Evolutionary conservation across 2,797 vertebrate genomes (phyloP), one percentile per base, ranked within the genome.

Genomic region (Sebastes iracundus): DNA sequence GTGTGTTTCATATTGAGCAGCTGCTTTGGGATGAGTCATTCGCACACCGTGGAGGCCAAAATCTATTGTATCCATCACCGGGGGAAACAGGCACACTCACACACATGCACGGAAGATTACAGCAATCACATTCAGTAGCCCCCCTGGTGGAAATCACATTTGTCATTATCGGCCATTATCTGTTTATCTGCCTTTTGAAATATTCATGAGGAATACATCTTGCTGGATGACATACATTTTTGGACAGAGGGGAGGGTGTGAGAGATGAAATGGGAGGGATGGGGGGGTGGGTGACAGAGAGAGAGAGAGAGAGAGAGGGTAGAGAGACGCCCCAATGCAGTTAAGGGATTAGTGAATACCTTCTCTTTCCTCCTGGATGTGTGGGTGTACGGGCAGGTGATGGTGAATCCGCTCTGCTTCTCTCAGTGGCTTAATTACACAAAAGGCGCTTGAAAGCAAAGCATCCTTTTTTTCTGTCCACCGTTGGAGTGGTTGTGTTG

Each of bases 381-480:
- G 90, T 91, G 82, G 77, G 93, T 90, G 90, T 87, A 83, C 70
- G 14, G 64, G 82, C 90, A 86, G 90, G 89, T 87, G 84, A 90
- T 72, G 83, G 82, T 77, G 81, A 89, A 87, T 78, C 87, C 85
- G 81, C 70, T 72, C 67, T 85, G 88, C 89, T 42, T 42, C 89
- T 90, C 91, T 92, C 92, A 77, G 93, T 71, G 90, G 87, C 90
- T 94, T 96, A 95, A 96, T 97, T 96, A 95, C 91, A 84, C 93
- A 89, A 72, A 93, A 94, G 73, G 75, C 63, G 32, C 35, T 38
- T 62, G 49, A 77, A 72, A 75, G 58, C 69, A 79, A 52, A 82
- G 46, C 65, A 74, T 59, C 46, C 7, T 14, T 3, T 14, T 3
- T 65, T 38, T 59, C 56, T 69, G 77, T 73, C 73, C 74, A 65